Base-by-base conservation (phyloP, 1,140 invertebrate species). In the Calephelis virginiensis region DNA sequence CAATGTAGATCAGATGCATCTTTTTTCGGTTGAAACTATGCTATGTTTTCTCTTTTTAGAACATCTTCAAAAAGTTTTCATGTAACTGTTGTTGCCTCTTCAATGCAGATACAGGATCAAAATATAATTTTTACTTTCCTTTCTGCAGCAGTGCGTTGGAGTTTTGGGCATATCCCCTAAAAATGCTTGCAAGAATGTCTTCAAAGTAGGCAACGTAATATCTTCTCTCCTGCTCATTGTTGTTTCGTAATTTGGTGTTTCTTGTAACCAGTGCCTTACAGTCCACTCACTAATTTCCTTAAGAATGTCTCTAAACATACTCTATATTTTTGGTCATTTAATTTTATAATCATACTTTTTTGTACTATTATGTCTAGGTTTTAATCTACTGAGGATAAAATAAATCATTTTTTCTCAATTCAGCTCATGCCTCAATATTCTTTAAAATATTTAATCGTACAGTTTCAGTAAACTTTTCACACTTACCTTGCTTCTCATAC, bases 131-230 rank as follows among this genome's bases (percentile, higher is more conserved):
- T 59, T 64, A 46, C 68, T 68, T 43, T 67, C 64, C 60, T 70
- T 63, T 40, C 69, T 43, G 45, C 79, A 79, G 63, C 79, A 81
- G 66, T 80, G 77, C 10, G 79, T 78, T 17, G 75, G 73, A 14
- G 79, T 40, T 66, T 78, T 81, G 46, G 72, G 72, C 40, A 78
- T 43, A 0, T 7, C 3, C 8, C 1, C 7, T 43, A 43, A 5
- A 43, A 43, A 43, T 7, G 8, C 8, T 43, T 43, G 40, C 8
- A 43, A 5, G 1, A 43, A 43, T 9, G 6, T 0, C 5, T 40
- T 40, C 3, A 43, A 43, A 7, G 6, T 43, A 43, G 40, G 40
- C 40, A 43, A 5, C 8, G 40, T 9, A 43, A 43, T 9, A 9
- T 43, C 40, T 43, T 8, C 40, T 5, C 8, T 7, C 1, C 40